Conservation (phyloP, 2,888 invertebrate species). For the Polylopha cassiicola region DNA sequence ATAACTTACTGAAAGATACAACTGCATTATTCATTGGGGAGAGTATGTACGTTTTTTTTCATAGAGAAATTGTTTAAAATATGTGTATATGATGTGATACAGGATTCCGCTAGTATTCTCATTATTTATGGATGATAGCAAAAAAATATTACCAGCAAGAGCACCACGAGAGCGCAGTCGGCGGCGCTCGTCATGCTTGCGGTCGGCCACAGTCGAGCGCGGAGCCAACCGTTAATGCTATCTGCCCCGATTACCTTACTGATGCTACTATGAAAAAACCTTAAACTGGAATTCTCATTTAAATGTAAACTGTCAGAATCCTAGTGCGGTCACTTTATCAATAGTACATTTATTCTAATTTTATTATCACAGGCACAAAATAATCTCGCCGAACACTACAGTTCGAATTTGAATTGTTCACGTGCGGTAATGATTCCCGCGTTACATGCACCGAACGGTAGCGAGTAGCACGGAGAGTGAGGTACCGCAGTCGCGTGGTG, state of each 20-base stretch:
- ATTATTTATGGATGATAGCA: slow-evolving; percentile 18
- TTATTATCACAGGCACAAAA: slow-evolving; percentile 36
- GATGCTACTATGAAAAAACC: slow-evolving; percentile 52
- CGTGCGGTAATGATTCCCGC: slow-evolving; percentile 34
- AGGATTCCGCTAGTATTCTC: slow-evolving; percentile 13
- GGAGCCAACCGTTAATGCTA: slow-evolving; percentile 74
- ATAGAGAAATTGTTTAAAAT: too few species aligned
- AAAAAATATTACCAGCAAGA: slow-evolving; percentile 59
- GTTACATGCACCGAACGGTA: slow-evolving; percentile 22
- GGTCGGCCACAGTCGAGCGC: slow-evolving; percentile 74
- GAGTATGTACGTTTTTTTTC: too few species aligned
- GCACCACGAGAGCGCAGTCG: slow-evolving; percentile 63
- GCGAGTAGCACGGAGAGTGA: slow-evolving; percentile 18
- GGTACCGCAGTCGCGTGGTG: slow-evolving; percentile 52
- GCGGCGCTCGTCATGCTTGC: slow-evolving; percentile 74
- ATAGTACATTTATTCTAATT: slow-evolving; percentile 4
- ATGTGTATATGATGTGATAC: too few species aligned
- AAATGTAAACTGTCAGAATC: slow-evolving; percentile 17
- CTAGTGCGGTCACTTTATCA: slow-evolving; percentile 25
- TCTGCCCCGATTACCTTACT: slow-evolving; percentile 76
- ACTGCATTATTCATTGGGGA: too few species aligned
- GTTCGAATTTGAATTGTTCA: slow-evolving; percentile 30
- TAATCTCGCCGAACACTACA: slow-evolving; percentile 14
- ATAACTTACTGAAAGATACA: too few species aligned
- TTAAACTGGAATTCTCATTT: slow-evolving; percentile 26